Evolutionary conservation across 2,113 vertebrate species (phyloP).

Genomic region (Todiramphus chloris): DNA sequence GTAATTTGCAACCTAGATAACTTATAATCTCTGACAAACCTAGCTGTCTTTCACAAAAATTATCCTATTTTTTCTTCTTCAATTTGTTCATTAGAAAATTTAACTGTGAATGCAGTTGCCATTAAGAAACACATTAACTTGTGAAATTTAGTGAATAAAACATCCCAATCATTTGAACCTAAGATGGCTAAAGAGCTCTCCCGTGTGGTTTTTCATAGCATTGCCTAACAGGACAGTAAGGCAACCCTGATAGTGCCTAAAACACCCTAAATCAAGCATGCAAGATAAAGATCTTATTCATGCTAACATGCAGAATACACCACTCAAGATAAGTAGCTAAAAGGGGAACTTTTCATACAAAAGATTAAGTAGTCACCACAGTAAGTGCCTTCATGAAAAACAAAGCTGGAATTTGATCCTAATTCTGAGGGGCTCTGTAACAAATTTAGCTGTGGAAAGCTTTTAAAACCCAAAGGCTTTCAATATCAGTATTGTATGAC

Average conservation of each 20-base stretch:
- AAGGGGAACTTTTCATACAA: constrained; percentile 76
- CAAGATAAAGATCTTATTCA: constrained; percentile 59
- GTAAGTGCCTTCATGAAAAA: not conserved
- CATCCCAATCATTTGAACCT: not conserved
- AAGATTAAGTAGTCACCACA: constrained; percentile 78
- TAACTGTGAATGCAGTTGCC: not conserved
- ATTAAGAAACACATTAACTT: not conserved
- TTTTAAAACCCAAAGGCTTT: not conserved
- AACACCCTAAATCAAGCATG: constrained; percentile 63
- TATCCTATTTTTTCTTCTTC: not conserved
- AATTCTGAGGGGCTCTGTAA: not conserved
- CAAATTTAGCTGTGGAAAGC: not conserved
- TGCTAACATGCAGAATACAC: constrained; percentile 75
- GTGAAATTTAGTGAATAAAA: not conserved
- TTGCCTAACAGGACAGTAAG: not conserved
- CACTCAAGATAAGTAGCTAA: constrained; percentile 52
- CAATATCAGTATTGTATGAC: not conserved
- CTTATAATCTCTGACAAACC: not conserved
- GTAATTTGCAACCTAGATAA: not conserved
- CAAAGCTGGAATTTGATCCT: not conserved
- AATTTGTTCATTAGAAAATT: not conserved
- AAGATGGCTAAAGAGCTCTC: constrained; percentile 42
- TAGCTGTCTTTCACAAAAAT: not conserved
- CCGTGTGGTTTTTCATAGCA: constrained; percentile 58
- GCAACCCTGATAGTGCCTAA: not conserved